Evolutionary conservation across 2,888 invertebrate species (phyloP).

Genomic region (Diadegma fenestrale): DNA sequence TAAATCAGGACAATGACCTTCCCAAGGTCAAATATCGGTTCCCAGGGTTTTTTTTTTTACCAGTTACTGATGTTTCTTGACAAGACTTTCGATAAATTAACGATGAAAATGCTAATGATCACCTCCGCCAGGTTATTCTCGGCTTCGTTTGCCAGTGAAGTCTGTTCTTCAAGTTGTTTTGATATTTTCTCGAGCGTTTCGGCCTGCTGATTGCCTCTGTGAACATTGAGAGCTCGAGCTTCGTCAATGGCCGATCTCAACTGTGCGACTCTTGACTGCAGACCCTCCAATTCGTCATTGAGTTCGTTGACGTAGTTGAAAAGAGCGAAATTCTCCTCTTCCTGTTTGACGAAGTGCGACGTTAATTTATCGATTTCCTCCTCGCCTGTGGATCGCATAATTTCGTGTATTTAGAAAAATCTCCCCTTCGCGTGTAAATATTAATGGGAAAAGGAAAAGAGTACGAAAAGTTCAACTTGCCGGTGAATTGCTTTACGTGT

Average conservation of each 20-base stretch:
- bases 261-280: slow-evolving; percentile 89
- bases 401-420: not conserved
- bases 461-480: slow-evolving; percentile 69
- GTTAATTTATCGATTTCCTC: slow-evolving; percentile 89
- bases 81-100: not conserved
- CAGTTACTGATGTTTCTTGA: too few species aligned
- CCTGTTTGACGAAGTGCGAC: slow-evolving; percentile 92
- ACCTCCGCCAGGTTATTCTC: slow-evolving; percentile 83
- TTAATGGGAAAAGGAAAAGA: not conserved
- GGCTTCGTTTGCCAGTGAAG: slow-evolving; percentile 79
- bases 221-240: slow-evolving; percentile 87
- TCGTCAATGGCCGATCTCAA: slow-evolving; percentile 89
- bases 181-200: slow-evolving; percentile 87
- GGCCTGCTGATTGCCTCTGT: slow-evolving; percentile 87
- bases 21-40: not conserved
- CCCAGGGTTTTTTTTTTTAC: too few species aligned
- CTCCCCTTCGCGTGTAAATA: not conserved
- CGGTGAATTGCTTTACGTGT: slow-evolving; percentile 87
- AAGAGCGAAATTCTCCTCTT: slow-evolving; percentile 96
- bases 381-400: slow-evolving; percentile 85
- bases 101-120: slow-evolving; percentile 25
- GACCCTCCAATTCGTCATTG: slow-evolving; percentile 92
- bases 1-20: not conserved
- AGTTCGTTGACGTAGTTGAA: slow-evolving; percentile 96
- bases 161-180: slow-evolving; percentile 86